A percentile compares a stretch with the other conserved stretches of the same genome.
Evolutionary conservation across 2,888 invertebrate genomes (phyloP).

Genomic region (Isoperla grammatica): DNA sequence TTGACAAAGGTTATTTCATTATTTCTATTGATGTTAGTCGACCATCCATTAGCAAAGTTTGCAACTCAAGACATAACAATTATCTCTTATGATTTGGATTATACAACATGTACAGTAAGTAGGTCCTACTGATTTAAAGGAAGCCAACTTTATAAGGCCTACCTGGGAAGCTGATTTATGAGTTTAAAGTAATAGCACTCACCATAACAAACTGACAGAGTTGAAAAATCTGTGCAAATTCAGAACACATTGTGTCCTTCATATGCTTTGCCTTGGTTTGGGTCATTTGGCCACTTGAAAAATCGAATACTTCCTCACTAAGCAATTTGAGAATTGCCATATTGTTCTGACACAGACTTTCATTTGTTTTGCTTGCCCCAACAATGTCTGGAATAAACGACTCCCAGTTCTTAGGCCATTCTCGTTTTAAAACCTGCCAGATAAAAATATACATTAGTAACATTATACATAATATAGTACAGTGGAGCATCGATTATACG

Average conservation of each 20-base stretch:
- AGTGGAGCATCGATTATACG: neutral
- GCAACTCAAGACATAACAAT: too few relatives aligned
- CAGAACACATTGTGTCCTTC: constrained; percentile 98
- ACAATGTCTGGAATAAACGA: constrained; percentile 99
- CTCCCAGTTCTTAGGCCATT: constrained; percentile 99
- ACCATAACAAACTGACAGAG: constrained; percentile 94
- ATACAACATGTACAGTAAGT: too few relatives aligned
- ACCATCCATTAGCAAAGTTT: too few relatives aligned
- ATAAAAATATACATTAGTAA: constrained; percentile 18
- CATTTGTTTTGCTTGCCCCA: constrained; percentile 97
- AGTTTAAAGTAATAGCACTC: too few relatives aligned
- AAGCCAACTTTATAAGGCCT: too few relatives aligned
- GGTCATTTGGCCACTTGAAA: constrained; percentile 95
- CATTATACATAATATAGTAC: constrained; percentile 18
- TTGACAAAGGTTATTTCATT: too few relatives aligned
- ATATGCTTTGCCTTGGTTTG: constrained; percentile 98
- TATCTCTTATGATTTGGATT: too few relatives aligned
- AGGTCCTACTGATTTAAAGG: too few relatives aligned
- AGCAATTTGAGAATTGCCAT: constrained; percentile 97
- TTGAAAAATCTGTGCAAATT: constrained; percentile 97
- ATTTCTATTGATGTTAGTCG: too few relatives aligned
- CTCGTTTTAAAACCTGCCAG: constrained; percentile 84
- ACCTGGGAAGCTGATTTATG: too few relatives aligned
- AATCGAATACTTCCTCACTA: constrained; percentile 99
- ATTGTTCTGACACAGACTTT: constrained; percentile 98